These are phyloP conservation scores for Lydus trimaculatus DNA, from an alignment of 2,888 invertebrate genomes.

Conservation along the genomic window DNA sequence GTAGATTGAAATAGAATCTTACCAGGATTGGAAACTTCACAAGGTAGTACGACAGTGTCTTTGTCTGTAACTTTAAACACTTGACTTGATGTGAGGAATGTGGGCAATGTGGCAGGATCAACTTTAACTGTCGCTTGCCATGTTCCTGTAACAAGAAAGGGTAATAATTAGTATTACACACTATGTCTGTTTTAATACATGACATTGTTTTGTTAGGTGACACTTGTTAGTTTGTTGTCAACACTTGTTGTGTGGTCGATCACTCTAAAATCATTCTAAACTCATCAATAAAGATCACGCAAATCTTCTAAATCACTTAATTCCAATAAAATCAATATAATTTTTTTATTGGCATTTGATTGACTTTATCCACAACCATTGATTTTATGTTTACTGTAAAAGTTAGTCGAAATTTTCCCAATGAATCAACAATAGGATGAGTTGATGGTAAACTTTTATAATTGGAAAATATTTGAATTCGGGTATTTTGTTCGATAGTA, in stretches of 20 bases:
- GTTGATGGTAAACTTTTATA: background rate
- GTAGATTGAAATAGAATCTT: constrained; percentile 43
- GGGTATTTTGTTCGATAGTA: constrained; percentile 24
- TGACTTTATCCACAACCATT: background rate
- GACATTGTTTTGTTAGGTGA: constrained; percentile 18
- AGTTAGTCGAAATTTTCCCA: background rate
- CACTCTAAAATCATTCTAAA: constrained; percentile 17
- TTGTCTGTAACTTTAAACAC: constrained; percentile 65
- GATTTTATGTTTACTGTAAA: background rate
- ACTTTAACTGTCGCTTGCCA: constrained; percentile 54
- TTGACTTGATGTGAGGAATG: constrained; percentile 60
- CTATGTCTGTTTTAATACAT: constrained; percentile 22
- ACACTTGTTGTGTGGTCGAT: constrained; percentile 22
- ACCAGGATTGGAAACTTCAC: constrained; percentile 67
- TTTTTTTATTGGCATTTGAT: background rate
- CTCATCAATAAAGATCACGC: constrained; percentile 16
- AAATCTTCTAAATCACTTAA: background rate
- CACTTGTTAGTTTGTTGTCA: constrained; percentile 26
- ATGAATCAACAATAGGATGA: background rate
- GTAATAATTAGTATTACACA: background rate
- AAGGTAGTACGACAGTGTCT: constrained; percentile 66
- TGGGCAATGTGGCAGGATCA: constrained; percentile 57
- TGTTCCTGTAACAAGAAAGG: constrained; percentile 49
- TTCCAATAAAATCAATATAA: background rate
- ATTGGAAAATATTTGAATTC: constrained; percentile 19